Evolutionary conservation across 2,797 vertebrate species (phyloP).

Genomic region (Tadarida brasiliensis): DNA sequence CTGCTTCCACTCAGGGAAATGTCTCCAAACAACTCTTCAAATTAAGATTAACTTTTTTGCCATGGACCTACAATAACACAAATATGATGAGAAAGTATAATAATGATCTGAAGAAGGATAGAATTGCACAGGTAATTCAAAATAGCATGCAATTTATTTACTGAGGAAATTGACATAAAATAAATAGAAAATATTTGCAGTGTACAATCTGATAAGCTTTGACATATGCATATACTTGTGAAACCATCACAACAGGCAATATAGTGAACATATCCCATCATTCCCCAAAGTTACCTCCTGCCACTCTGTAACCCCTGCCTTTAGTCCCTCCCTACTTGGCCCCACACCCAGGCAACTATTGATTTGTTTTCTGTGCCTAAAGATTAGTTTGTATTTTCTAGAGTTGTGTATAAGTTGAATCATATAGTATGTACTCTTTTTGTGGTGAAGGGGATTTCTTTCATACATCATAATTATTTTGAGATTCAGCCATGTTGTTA

Average conservation of each 20-base stretch:
- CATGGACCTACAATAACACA: neutral
- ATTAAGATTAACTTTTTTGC: neutral
- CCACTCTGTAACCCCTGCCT: neutral
- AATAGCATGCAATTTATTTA: constrained; percentile 15
- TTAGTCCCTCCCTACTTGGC: neutral
- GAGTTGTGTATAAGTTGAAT: neutral
- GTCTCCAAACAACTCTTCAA: neutral
- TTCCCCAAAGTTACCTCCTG: neutral
- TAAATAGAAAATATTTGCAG: neutral
- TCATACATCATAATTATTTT: neutral
- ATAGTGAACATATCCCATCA: neutral
- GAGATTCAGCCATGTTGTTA: neutral
- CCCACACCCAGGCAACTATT: neutral
- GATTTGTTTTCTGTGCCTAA: neutral
- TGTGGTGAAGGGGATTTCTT: neutral
- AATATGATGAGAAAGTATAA: neutral
- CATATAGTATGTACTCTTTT: neutral
- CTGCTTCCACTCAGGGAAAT: neutral
- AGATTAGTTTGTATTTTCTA: neutral
- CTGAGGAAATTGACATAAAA: neutral
- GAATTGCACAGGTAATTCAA: neutral
- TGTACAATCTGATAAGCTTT: neutral
- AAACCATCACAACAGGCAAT: neutral
- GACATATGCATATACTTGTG: neutral
- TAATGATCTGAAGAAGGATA: neutral